Base-by-base conservation (phyloP, 1,140 invertebrate genomes). In the Ostrea edulis region DNA sequence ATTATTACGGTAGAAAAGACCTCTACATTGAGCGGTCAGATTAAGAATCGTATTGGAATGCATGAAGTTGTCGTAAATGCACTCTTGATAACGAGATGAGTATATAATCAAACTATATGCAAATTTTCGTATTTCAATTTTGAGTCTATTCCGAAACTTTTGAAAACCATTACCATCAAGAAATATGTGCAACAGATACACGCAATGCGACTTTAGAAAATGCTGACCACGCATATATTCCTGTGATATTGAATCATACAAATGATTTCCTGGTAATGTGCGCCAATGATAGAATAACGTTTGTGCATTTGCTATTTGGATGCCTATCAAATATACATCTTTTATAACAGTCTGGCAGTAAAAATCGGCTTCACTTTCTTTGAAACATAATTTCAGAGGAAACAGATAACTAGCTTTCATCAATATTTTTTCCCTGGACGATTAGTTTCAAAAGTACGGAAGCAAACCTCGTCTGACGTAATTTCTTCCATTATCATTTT, bases 361-460 rank as follows among this genome's bases (percentile, higher is more conserved):
- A 77, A 77, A 25, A 77, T 35, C 11, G 11, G 68, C 22, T 77
- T 77, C 25, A 77, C 29, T 77, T 77, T 77, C 68, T 77, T 77
- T 77, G 68, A 77, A 77, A 29, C 68, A 35, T 77, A 35, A 25
- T 35, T 77, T 77, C 29, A 29, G 14, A 12, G 68, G 25, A 25
- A 77, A 71, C 65, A 71, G 65, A 71, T 71, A 71, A 14, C 68
- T 77, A 2, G 68, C 68, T 77, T 77, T 77, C 68, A 77, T 14
- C 8, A 35, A 29, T 29, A 35, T 29, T 14, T 77, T 22, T 77
- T 77, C 68, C 9, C 29, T 77, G 8, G 58, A 44, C 35, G 68
- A 77, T 77, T 35, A 77, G 68, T 77, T 77, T 77, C 68, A 22
- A 77, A 77, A 25, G 7, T 62, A n/a, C 55, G 20, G 55, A 62